Percentiles rank a stretch among this genome's conserved stretches.
These are phyloP conservation scores for Syngnathus scovelli DNA, from an alignment of 2,113 vertebrate genomes.

Conservation along the genomic window DNA sequence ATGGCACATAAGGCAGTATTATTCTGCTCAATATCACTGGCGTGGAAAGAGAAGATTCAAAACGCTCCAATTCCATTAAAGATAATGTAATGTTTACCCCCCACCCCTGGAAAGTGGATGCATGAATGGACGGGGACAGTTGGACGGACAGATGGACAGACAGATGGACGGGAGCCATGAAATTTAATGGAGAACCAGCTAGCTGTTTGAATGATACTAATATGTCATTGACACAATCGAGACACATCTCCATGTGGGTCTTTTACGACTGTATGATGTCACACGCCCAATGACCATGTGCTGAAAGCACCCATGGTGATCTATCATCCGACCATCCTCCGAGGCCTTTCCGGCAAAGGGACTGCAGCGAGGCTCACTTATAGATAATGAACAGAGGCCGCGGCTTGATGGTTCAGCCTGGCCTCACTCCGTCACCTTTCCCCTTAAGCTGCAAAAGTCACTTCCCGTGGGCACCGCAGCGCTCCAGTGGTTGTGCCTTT, in stretches of 20 bases:
- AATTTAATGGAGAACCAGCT: too few species aligned
- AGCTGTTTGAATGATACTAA: slow-evolving; percentile 1
- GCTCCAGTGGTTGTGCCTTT: slow-evolving; percentile 1
- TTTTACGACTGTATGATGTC: slow-evolving; percentile 18
- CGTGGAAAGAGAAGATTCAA: not conserved
- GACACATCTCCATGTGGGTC: slow-evolving; percentile 11
- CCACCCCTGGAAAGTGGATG: not conserved
- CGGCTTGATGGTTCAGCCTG: slow-evolving; percentile 24
- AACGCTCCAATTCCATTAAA: not conserved
- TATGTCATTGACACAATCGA: slow-evolving; percentile 2
- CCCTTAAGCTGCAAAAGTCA: slow-evolving; percentile 17
- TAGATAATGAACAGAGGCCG: slow-evolving; percentile 32
- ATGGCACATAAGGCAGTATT: not conserved
- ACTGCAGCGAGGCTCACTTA: slow-evolving; percentile 16
- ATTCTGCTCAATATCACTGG: not conserved
- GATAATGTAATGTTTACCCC: too few species aligned
- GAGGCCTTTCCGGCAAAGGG: not conserved
- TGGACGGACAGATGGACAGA: too few species aligned
- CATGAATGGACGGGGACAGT: not conserved
- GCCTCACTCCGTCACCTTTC: slow-evolving; percentile 34
- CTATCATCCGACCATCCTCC: slow-evolving; percentile 25
- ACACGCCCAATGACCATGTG: slow-evolving; percentile 9
- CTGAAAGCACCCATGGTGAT: slow-evolving; percentile 19
- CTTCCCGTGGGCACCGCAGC: slow-evolving; percentile 25
- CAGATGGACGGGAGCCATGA: too few species aligned